Base-by-base conservation (phyloP, 1,140 invertebrate genomes). In the Eufriesea mexicana region DNA sequence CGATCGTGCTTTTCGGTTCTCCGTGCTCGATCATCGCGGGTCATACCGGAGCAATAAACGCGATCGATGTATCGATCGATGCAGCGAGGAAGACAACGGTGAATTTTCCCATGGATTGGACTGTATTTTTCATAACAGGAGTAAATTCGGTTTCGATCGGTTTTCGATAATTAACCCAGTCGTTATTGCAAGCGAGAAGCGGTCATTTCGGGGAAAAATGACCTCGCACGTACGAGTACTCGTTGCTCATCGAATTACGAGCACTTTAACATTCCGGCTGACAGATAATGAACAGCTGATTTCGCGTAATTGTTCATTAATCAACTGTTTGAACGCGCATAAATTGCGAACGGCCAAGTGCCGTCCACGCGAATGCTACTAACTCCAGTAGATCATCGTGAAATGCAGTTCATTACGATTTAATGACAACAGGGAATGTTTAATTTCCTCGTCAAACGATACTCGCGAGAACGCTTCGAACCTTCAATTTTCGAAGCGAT, bases 251-350 rank as follows among this genome's bases (percentile, higher is more conserved):
- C 14, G 12, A 49, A 71, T 51, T 71, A 71, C 28, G 47, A 28
- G 1, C 47, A 45, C 45, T 73, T 73, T 42, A 73, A 45, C 14
- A 73, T 45, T 45, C n/a, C 6, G 54, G 35, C 59, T 45, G 54
- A 57, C 35, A 59, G 23, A 55, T 73, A 73, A 55, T 59, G 71
- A 78, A 78, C 51, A 12, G 12, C 62, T n/a, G 25, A 51, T 68
- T 45, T 18, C 49, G 25, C 16, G 18, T 23, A 47, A 57, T 42
- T 47, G 51, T 68, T 70, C 76, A 47, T 71, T 71, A 71, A 79
- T 59, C 25, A 59, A 47, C 16, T 6, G 28, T 23, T 18, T 14
- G 20, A n/a, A 55, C 25, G 67, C 25, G 20, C 28, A 23, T 64
- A 49, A 61, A 59, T 59, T 61, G 16, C 47, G 1, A 35, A 35